Base-by-base conservation (phyloP, 2,113 vertebrate species). In the Neogobius melanostomus region DNA sequence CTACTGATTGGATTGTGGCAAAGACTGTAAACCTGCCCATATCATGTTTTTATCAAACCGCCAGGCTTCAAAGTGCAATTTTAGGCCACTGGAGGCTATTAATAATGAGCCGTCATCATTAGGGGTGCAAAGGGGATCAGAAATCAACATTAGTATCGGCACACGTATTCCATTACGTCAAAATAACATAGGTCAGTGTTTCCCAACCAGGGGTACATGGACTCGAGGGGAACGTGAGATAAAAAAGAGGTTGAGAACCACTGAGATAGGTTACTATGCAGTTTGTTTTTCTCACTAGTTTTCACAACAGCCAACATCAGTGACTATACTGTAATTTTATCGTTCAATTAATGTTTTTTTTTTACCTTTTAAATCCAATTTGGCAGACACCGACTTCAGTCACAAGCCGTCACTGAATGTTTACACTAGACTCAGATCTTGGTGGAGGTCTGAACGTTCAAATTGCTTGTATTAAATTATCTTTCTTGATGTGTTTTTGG, bases 401-500 rank as follows among this genome's bases (percentile, higher is more conserved):
- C 28, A 59, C 56, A 7, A 42, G 56, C 11, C 11, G 21, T 36
- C 56, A 59, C 12, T 21, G 28, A 10, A 14, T 36, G 6, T 14
- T 59, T 59, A 42, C 11, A 42, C 17, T 56, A 28, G 28, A 3
- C 10, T 50, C 28, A 50, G 15, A 50, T 14, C 11, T 56, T 11
- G 51, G 15, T 52, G 14, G 6, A 28, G 16, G 52, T 21, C 17
- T 59, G 28, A 42, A 59, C 56, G 6, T 59, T 59, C 28, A 7
- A 11, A 47, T 7, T 47, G 46, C 46, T 47, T 47, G 46, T 47
- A 42, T 59, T 21, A 59, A 36, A 59, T 59, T 14, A 14, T 60
- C 69, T 75, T 50, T 77, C 52, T 72, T 57, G 57, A 16, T 57
- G 47, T 73, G 60, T 72, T 76, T 68, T 53, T 49, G 70, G 66